These are phyloP conservation scores for Forbesichthys papilliferus DNA, from an alignment of 2,113 vertebrate genomes.

Conservation along the genomic window DNA sequence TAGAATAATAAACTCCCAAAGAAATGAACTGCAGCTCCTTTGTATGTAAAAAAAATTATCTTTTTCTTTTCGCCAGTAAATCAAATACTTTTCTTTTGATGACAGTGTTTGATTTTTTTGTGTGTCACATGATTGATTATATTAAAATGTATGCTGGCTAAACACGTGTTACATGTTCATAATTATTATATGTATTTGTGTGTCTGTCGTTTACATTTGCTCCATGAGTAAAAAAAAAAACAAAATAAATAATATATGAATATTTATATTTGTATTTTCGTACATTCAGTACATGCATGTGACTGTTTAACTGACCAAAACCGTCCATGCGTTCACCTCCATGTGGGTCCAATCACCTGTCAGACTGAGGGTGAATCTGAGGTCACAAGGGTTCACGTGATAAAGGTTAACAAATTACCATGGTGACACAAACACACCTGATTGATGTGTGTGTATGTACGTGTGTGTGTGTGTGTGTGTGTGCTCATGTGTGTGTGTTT, in stretches of 20 bases:
- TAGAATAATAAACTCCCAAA: conserved; percentile 70
- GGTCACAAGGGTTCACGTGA: conserved; percentile 59
- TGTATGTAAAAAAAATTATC: conserved; percentile 46
- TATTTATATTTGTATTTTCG: background rate
- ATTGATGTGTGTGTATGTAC: conserved; percentile 53
- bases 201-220: conserved; percentile 15
- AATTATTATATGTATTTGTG: conserved; percentile 33
- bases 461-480: background rate
- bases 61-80: background rate
- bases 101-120: too few relatives aligned
- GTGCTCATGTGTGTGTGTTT: background rate
- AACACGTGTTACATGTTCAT: conserved; percentile 19
- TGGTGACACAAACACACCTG: conserved; percentile 44
- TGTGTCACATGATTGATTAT: too few relatives aligned
- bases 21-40: conserved; percentile 49
- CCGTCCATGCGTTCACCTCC: conserved; percentile 16
- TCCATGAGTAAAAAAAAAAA: background rate
- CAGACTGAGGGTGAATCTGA: conserved; percentile 45
- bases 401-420: conserved; percentile 73
- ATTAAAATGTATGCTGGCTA: too few relatives aligned
- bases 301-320: conserved; percentile 22
- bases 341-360: conserved; percentile 17
- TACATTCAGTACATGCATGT: background rate
- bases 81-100: too few relatives aligned
- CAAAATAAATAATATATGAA: background rate